phyloP scores from a whole-genome alignment of 2,888 invertebrate species.

The Caenorhabditis sp. region DNA sequence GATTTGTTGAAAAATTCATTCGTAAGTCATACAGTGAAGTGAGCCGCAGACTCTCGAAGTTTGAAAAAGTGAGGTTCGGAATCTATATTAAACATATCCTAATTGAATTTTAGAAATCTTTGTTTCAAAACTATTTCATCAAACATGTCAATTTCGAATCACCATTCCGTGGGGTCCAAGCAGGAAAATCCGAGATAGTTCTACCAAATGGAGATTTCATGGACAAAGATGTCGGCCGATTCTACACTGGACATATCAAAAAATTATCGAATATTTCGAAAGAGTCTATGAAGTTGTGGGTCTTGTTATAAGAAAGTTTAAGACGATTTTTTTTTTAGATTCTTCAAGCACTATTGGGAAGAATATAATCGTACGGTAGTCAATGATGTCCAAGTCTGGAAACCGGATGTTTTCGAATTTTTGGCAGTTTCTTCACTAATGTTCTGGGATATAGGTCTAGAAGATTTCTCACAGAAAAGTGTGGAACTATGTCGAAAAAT shows the following conservation, averaged over 20 bases:
- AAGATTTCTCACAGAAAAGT: constrained; percentile 15
- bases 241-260: constrained; percentile 20
- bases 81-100: too few relatives aligned
- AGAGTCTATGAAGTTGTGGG: not conserved
- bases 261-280: not conserved
- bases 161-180: constrained; percentile 23
- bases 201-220: constrained; percentile 33
- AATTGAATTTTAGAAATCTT: too few relatives aligned
- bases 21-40: too few relatives aligned
- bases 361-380: constrained; percentile 31
- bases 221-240: constrained; percentile 21
- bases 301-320: too few relatives aligned
- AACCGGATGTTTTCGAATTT: constrained; percentile 33
- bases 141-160: constrained; percentile 31
- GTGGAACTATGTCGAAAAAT: constrained; percentile 18
- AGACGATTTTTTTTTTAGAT: too few relatives aligned
- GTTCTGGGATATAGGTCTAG: constrained; percentile 33
- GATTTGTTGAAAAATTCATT: too few relatives aligned
- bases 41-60: too few relatives aligned
- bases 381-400: constrained; percentile 22
- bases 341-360: constrained; percentile 33
- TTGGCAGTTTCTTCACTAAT: constrained; percentile 19
- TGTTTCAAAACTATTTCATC: constrained; percentile 33
- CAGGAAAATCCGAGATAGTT: constrained; percentile 23
- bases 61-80: too few relatives aligned